phyloP scores from a whole-genome alignment of 2,888 invertebrate genomes.

The Graphium colonna region DNA sequence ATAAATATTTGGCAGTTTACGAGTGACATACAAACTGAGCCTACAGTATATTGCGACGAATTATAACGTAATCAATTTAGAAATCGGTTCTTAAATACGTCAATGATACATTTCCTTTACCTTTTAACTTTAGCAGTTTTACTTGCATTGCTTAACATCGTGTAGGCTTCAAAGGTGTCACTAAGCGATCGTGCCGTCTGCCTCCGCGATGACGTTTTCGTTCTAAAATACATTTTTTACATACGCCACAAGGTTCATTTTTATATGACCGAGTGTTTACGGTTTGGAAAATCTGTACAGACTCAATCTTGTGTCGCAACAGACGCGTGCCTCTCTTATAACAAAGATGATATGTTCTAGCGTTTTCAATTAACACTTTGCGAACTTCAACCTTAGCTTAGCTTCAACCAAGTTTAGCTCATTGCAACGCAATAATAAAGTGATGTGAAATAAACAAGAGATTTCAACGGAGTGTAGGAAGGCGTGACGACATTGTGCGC shows the following conservation, averaged over 20 bases:
- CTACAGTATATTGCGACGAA: slow-evolving; percentile 51
- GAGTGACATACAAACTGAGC: too few species aligned
- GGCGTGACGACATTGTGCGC: too few species aligned
- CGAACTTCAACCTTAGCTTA: neutral
- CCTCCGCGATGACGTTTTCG: slow-evolving; percentile 29
- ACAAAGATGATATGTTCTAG: slow-evolving; percentile 26
- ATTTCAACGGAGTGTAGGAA: too few species aligned
- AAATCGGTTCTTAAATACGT: slow-evolving; percentile 23
- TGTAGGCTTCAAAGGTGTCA: slow-evolving; percentile 58
- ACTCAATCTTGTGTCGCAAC: slow-evolving; percentile 54
- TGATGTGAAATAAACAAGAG: too few species aligned
- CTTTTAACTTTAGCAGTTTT: slow-evolving; percentile 41
- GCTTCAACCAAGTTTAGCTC: too few species aligned
- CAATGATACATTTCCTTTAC: slow-evolving; percentile 24
- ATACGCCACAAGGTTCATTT: slow-evolving; percentile 27
- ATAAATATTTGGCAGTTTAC: too few species aligned
- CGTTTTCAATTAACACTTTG: slow-evolving; percentile 40
- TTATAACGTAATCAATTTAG: slow-evolving; percentile 38
- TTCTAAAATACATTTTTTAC: slow-evolving; percentile 36
- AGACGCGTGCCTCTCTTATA: slow-evolving; percentile 60
- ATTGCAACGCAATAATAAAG: too few species aligned
- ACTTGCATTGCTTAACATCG: slow-evolving; percentile 63
- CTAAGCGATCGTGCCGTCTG: slow-evolving; percentile 51
- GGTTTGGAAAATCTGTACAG: slow-evolving; percentile 49
- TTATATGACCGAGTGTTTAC: slow-evolving; percentile 31